phyloP scores from a whole-genome alignment of 1,140 invertebrate species.

The Pseudoatta argentina region DNA sequence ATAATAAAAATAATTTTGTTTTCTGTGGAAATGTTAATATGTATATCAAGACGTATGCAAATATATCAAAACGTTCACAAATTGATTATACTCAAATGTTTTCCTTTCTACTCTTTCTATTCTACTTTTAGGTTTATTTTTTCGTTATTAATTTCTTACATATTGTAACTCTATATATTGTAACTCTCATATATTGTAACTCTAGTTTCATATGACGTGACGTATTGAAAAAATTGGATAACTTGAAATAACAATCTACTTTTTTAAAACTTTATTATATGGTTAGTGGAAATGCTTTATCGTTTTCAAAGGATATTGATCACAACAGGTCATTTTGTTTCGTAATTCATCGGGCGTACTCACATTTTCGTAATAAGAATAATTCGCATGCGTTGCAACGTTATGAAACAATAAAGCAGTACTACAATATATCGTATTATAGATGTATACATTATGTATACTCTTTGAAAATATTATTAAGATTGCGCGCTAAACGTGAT shows the following conservation, averaged over 20 bases:
- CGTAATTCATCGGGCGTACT: neutral
- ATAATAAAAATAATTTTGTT: neutral
- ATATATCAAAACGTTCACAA: too few species aligned
- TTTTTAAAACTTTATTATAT: neutral
- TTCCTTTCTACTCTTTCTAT: neutral
- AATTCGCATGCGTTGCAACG: neutral
- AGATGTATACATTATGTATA: neutral
- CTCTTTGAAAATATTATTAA: neutral
- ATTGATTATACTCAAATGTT: neutral
- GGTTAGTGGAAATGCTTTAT: neutral
- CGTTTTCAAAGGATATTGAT: neutral
- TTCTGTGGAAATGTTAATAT: neutral
- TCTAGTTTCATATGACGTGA: neutral
- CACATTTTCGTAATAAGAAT: conserved; percentile 25
- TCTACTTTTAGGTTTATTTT: neutral
- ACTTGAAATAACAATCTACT: neutral
- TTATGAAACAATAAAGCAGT: conserved; percentile 16
- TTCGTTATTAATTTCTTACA: neutral
- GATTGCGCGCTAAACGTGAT: too few species aligned
- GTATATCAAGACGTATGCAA: neutral
- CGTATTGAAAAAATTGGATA: neutral
- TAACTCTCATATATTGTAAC: neutral
- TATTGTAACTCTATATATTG: neutral
- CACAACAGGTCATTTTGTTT: neutral
- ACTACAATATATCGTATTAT: neutral